phyloP scores from a whole-genome alignment of 1,140 invertebrate species.

The Eupristina koningsbergeri region DNA sequence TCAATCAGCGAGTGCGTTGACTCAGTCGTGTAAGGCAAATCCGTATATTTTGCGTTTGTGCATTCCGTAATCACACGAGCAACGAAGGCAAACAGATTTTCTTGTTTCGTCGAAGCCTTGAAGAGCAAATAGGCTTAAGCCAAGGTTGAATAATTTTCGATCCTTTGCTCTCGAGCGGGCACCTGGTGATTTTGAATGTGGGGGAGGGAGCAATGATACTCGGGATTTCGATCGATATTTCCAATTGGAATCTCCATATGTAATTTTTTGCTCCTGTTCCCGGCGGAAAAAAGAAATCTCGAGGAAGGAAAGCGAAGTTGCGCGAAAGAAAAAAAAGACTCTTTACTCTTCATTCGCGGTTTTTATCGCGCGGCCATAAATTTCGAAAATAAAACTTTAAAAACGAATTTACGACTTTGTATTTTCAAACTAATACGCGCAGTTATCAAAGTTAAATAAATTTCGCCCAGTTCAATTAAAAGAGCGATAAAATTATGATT shows the following conservation, averaged over 20 bases:
- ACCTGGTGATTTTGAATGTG: background rate
- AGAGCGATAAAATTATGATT: conserved; percentile 51
- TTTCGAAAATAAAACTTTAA: conserved; percentile 47
- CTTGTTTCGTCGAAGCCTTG: conserved; percentile 40
- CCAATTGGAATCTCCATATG: conserved; percentile 5
- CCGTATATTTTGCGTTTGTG: conserved; percentile 7
- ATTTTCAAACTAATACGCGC: conserved; percentile 49
- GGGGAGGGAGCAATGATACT: background rate
- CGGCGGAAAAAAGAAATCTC: background rate
- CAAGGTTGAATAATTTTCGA: conserved; percentile 39
- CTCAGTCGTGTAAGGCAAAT: conserved; percentile 23
- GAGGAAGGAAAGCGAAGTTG: background rate
- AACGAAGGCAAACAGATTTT: conserved; percentile 31
- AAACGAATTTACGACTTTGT: conserved; percentile 50
- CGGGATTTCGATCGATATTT: conserved; percentile 16
- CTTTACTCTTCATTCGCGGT: conserved; percentile 44
- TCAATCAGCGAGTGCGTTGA: conserved; percentile 41
- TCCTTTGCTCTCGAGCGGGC: background rate
- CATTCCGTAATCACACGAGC: conserved; percentile 23
- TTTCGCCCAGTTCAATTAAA: conserved; percentile 48
- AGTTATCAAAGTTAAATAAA: conserved; percentile 52
- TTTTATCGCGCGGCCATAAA: conserved; percentile 43
- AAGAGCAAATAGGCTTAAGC: conserved; percentile 30
- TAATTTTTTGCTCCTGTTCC: background rate
- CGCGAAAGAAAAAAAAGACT: conserved; percentile 12